phyloP scores from a whole-genome alignment of 35 echinoderm and acorn worm species.

The Hemicentrotus pulcherrimus region DNA sequence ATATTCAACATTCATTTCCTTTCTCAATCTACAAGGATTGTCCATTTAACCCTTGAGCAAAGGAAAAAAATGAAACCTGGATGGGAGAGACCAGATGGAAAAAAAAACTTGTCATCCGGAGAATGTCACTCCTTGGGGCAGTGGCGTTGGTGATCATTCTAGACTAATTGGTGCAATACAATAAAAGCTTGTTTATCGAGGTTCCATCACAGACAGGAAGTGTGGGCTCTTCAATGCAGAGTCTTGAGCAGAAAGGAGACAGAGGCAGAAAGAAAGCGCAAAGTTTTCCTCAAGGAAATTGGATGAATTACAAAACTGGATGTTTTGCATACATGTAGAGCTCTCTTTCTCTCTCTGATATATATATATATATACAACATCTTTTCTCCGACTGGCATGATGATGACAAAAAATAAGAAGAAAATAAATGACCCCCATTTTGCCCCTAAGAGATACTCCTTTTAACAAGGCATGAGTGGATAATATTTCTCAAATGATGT shows the following conservation, averaged over 20 bases:
- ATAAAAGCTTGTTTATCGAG: conserved; percentile 47
- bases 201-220: conserved; percentile 23
- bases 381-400: neutral
- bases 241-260: neutral
- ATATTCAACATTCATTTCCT: neutral
- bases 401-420: neutral
- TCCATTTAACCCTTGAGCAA: neutral
- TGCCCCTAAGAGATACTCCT: neutral
- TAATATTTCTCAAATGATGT: neutral
- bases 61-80: neutral
- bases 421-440: neutral
- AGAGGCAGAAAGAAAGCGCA: neutral
- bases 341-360: neutral
- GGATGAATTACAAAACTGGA: conserved; percentile 29
- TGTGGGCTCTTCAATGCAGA: neutral
- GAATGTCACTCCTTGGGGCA: neutral
- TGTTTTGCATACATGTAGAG: neutral
- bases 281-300: conserved; percentile 33
- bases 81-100: neutral
- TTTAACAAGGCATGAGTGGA: neutral
- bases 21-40: neutral
- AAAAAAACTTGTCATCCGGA: neutral
- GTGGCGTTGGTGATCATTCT: conserved; percentile 10
- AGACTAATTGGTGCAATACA: conserved; percentile 29
- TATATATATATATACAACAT: neutral